Conservation (phyloP, 2,113 vertebrate genomes). For the Lota lota region DNA sequence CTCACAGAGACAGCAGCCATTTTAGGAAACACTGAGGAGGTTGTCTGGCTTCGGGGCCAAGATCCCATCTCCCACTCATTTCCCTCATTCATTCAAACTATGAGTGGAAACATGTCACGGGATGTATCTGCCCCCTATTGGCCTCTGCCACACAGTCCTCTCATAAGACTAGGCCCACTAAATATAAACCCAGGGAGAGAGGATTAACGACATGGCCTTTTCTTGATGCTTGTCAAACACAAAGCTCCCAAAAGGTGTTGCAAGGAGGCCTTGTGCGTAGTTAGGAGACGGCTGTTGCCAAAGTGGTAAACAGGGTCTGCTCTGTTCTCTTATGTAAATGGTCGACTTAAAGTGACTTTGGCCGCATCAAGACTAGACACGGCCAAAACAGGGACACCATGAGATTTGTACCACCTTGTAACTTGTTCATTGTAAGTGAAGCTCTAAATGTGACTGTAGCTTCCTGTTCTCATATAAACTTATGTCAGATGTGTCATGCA, state of each 20-base stretch:
- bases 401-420: too few relatives aligned
- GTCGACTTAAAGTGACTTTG: constrained; percentile 46
- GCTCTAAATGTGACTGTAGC: too few relatives aligned
- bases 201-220: constrained; percentile 21
- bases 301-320: constrained; percentile 55
- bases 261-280: constrained; percentile 59
- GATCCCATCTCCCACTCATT: constrained; percentile 29
- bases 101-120: constrained; percentile 48
- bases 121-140: background rate
- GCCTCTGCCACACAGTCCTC: constrained; percentile 26
- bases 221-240: constrained; percentile 52
- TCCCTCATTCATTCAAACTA: constrained; percentile 45
- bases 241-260: constrained; percentile 61
- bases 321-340: constrained; percentile 67
- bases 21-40: constrained; percentile 21
- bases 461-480: too few relatives aligned
- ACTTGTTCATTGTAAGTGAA: too few relatives aligned
- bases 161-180: constrained; percentile 40
- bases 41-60: constrained; percentile 7
- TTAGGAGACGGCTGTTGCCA: constrained; percentile 62
- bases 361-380: background rate
- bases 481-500: too few relatives aligned
- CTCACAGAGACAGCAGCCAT: background rate
- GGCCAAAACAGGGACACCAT: too few relatives aligned
- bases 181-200: constrained; percentile 43